Base-by-base conservation (phyloP, 1,140 invertebrate genomes). In the Thaumatotibia leucotreta region DNA sequence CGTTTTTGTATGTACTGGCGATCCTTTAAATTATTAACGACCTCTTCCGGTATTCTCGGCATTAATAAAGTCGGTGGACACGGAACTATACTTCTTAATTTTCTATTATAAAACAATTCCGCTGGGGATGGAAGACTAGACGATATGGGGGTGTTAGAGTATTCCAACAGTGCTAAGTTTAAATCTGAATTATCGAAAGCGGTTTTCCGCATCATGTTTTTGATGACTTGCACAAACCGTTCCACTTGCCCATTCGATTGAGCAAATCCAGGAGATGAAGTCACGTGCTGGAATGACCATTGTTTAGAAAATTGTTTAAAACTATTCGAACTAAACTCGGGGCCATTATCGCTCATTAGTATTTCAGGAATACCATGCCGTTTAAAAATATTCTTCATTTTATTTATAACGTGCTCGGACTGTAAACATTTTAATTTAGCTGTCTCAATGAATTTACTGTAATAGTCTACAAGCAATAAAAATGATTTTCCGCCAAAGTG, bases 221-320 rank as follows among this genome's bases (percentile, higher is more conserved):
- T 82, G 22, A 79, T 66, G 4, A 73, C 79, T 63, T 75, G 71
- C 17, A 80, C 64, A 2, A 74, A 17, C 45, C 76, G 50, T 74
- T 92, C 89, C 10, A 80, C 82, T 58, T 88, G 76, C 0, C 91
- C 91, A 72, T 92, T 92, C 8, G 82, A 82, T 67, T 86, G 84
- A 9, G 84, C 73, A 75, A 91, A 85, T n/a, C 75, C 70, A 61
- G 90, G 80, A 69, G 80, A 81, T 20, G 79, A 80, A 22, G 76
- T 82, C 61, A 76, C 62, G 29, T 88, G 81, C 23, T 75, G 33
- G 67, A 91, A 86, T 5, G 81, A 75, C 80, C 89, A 91, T 61
- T 79, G 45, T 61, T 45, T 73, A 32, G 80, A 64, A 74, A 92
- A 93, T 1, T 66, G 31, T 69, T 66, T 58, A 69, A 92, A 92